Conservation (phyloP, 2,888 invertebrate genomes). For the Gortyna flavago region DNA sequence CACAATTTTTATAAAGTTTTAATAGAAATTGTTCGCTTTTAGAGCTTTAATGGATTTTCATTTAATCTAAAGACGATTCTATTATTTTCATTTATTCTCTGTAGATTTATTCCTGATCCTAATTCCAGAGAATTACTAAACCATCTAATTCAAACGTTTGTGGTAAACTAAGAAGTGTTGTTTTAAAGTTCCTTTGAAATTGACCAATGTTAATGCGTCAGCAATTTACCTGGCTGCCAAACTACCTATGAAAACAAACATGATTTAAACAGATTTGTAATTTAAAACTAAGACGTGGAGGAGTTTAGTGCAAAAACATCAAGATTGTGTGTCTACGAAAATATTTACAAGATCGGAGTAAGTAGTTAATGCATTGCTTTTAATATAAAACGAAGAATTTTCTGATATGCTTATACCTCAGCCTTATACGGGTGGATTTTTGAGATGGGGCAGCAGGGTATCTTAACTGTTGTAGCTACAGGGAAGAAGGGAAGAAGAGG, state of each 20-base stretch:
- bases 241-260: slow-evolving; percentile 13
- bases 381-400: not conserved
- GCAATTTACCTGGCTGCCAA: slow-evolving; percentile 8
- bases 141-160: not conserved
- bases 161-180: not conserved
- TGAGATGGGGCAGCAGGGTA: no score
- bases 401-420: no score
- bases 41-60: not conserved
- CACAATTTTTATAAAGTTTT: not conserved
- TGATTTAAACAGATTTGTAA: slow-evolving; percentile 27
- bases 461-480: no score
- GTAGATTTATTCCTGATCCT: not conserved
- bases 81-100: no score
- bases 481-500: no score
- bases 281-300: slow-evolving; percentile 17
- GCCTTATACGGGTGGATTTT: no score
- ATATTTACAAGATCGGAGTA: slow-evolving; percentile 1
- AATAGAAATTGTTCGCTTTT: not conserved
- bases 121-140: not conserved
- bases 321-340: slow-evolving; percentile 18
- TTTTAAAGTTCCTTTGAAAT: slow-evolving; percentile 10
- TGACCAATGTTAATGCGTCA: slow-evolving; percentile 24
- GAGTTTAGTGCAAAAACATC: slow-evolving; percentile 27
- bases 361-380: slow-evolving; percentile 21
- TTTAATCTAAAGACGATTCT: no score